Conservation (phyloP, 2,113 vertebrate genomes). For the Ictalurus punctatus region DNA sequence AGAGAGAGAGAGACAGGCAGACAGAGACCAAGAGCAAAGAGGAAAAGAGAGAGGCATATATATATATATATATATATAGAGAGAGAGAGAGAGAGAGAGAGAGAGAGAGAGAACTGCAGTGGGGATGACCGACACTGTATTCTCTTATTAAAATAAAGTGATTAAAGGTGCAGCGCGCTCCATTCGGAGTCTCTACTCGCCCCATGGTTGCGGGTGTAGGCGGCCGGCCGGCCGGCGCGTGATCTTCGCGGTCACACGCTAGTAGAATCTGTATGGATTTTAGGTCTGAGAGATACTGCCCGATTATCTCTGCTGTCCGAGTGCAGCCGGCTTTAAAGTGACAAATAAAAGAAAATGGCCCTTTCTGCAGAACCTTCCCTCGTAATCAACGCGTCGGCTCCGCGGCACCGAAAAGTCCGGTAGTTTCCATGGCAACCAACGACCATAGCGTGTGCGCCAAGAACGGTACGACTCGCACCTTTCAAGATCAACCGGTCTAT, state of each 20-base stretch:
- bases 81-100: too few species aligned
- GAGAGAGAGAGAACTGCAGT: neutral
- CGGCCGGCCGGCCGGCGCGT: neutral
- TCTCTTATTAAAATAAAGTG: neutral
- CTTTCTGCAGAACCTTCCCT: neutral
- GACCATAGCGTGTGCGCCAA: too few species aligned
- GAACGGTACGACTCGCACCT: constrained; percentile 15
- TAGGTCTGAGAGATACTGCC: neutral
- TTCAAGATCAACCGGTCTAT: neutral
- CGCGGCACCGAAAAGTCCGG: neutral
- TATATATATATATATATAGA: too few species aligned
- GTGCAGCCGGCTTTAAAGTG: neutral
- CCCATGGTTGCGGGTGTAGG: too few species aligned
- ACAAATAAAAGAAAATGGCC: neutral
- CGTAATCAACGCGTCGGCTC: neutral
- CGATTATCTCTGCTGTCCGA: neutral
- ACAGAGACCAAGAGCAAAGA: too few species aligned
- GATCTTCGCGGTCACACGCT: neutral
- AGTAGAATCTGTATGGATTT: neutral
- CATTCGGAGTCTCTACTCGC: neutral
- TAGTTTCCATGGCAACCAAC: constrained; percentile 26
- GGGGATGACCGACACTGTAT: neutral
- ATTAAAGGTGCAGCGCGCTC: neutral
- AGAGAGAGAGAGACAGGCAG: too few species aligned
- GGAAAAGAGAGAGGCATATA: too few species aligned